Percentiles rank a stretch among this genome's conserved stretches.
These are phyloP conservation scores for Sitta carolinensis DNA, from an alignment of 2,797 vertebrate genomes.

Conservation along the genomic window DNA sequence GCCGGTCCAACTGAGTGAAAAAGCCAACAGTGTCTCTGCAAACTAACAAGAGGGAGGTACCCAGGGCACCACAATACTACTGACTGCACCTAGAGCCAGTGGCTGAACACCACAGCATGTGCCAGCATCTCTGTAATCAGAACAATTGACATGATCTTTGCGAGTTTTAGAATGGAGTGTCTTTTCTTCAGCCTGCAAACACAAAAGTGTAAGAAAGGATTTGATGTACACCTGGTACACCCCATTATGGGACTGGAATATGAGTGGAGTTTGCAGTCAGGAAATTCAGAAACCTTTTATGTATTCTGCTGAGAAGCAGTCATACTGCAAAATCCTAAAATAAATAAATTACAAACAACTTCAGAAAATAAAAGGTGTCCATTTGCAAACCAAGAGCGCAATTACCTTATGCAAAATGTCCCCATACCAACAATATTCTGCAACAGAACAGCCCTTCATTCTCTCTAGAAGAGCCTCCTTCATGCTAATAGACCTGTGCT, in stretches of 20 bases:
- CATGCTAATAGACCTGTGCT: background rate
- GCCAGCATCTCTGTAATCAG: background rate
- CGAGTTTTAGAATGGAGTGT: background rate
- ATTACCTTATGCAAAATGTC: background rate
- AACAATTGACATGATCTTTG: background rate
- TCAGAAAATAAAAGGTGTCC: background rate
- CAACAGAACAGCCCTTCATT: background rate
- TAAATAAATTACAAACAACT: background rate
- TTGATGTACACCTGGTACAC: background rate
- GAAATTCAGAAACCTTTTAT: background rate
- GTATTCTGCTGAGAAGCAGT: background rate
- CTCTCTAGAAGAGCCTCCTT: background rate
- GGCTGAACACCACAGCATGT: background rate
- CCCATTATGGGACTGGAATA: background rate
- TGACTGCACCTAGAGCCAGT: background rate
- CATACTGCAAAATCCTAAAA: background rate
- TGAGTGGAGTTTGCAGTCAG: background rate
- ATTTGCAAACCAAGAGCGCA: background rate
- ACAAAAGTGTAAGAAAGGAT: background rate
- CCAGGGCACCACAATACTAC: background rate
- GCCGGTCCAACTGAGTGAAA: background rate
- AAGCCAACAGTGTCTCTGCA: background rate
- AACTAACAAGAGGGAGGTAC: background rate
- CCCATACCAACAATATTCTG: background rate
- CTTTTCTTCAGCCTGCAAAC: background rate